A percentile compares a stretch with the other conserved stretches of the same genome.
These are phyloP conservation scores for Sebastes elongatus DNA, from an alignment of 2,797 vertebrate genomes.

Conservation along the genomic window DNA sequence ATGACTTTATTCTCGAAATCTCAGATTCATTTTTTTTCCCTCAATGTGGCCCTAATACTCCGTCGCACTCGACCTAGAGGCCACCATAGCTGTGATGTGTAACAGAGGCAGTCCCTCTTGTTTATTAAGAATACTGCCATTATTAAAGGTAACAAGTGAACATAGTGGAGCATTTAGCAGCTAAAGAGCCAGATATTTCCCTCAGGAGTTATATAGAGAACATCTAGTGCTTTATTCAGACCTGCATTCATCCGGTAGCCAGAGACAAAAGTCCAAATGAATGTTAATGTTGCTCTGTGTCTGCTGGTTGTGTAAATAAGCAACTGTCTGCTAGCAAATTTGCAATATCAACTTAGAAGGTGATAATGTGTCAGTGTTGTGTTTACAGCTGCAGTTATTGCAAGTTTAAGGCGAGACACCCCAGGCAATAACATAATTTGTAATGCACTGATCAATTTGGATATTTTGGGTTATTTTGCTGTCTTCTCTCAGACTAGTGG, in stretches of 20 bases:
- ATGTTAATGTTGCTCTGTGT: background rate
- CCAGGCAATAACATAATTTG: background rate
- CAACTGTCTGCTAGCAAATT: background rate
- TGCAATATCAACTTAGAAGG: background rate
- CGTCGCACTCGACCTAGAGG: background rate
- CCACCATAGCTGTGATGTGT: background rate
- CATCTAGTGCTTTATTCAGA: background rate
- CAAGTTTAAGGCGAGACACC: background rate
- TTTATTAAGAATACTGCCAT: background rate
- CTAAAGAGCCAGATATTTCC: background rate
- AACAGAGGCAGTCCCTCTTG: background rate
- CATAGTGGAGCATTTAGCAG: background rate
- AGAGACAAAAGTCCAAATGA: background rate
- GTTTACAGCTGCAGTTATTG: background rate
- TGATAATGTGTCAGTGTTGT: background rate
- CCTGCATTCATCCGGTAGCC: background rate
- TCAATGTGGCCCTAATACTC: too few species aligned
- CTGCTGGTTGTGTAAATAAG: background rate
- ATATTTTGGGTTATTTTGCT: too few species aligned
- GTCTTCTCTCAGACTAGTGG: too few species aligned
- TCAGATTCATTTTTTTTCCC: too few species aligned
- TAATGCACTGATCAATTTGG: too few species aligned
- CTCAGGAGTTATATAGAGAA: background rate
- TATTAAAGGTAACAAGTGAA: background rate
- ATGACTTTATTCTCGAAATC: too few species aligned